These are phyloP conservation scores for Pristis pectinata DNA, from an alignment of 2,797 vertebrate species.

Conservation along the genomic window DNA sequence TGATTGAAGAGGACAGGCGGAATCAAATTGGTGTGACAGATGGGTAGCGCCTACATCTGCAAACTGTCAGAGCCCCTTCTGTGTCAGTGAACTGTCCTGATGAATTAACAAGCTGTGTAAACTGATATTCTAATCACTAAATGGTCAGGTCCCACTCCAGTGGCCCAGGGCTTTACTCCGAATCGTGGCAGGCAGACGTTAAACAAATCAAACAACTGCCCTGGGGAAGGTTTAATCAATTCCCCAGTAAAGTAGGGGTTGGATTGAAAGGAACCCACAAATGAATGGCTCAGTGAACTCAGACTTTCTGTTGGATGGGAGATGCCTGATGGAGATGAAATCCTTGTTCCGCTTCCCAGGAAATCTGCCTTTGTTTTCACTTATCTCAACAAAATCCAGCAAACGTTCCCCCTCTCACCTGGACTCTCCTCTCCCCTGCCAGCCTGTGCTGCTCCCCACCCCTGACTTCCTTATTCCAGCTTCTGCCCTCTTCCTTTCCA, in stretches of 20 bases:
- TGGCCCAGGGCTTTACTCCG: background rate
- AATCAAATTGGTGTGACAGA: conserved; percentile 20
- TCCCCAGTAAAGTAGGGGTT: background rate
- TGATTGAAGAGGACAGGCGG: conserved; percentile 1
- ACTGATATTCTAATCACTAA: background rate
- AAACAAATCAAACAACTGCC: background rate
- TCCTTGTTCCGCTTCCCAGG: no score
- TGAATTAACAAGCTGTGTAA: background rate
- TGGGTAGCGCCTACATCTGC: background rate
- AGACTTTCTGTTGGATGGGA: background rate
- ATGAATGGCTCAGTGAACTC: background rate
- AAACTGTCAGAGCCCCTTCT: conserved; percentile 13
- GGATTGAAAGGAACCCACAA: no score
- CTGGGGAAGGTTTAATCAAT: background rate
- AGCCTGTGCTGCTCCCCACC: no score
- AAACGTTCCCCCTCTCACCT: no score
- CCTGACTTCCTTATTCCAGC: no score
- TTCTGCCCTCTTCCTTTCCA: no score
- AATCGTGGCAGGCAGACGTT: background rate
- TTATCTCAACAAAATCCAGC: background rate
- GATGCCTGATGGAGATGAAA: background rate
- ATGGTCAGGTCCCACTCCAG: background rate
- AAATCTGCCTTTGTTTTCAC: background rate
- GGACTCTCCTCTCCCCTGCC: no score
- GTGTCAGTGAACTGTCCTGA: background rate